Base-by-base conservation (phyloP, 2,888 invertebrate species). In the Limnephilus marmoratus region DNA sequence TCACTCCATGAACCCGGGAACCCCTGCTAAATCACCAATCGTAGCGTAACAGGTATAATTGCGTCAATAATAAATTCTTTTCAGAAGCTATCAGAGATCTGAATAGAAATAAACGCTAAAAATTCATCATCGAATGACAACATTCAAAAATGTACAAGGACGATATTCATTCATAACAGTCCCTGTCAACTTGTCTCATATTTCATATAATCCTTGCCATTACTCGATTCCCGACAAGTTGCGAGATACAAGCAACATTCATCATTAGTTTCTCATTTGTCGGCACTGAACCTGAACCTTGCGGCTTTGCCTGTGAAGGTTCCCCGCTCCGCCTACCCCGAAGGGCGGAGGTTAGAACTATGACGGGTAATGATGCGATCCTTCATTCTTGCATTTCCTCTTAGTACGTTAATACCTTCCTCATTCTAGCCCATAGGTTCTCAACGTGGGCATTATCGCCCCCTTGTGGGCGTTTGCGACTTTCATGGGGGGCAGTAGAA, bases 221-320 rank as follows among this genome's bases (percentile, higher is more conserved):
- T n/a, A 24, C 5, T 68, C 68, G 68, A 68, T 68, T 68, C 24
- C n/a, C 68, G 68, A 68, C 24, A n/a, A 68, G 68, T n/a, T 68
- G 24, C 68, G 7, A 24, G 68, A 7, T 7, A 7, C 68, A 68
- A 24, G 68, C 68, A 9, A 24, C 68, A 68, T 68, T 68, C n/a
- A 68, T 68, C 68, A 68, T 68, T 68, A n/a, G 68, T 68, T 68
- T 68, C 68, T n/a, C 68, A 68, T 68, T 68, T 68, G 68, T 68
- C 68, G 68, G 68, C 24, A 9, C 9, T 68, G 68, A n/a, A 7
- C 24, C 68, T 24, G 68, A n/a, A 7, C 24, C 68, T 24, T 24
- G 24, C 24, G 68, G 68, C 68, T 68, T 68, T n/a, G 24, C 68
- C 68, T 68, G 24, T 9, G 9, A 68, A 68, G n/a, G 9, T 9